Evolutionary conservation across 2,113 vertebrate genomes (phyloP).

Genomic region (Oxygymnocypris stewartii): DNA sequence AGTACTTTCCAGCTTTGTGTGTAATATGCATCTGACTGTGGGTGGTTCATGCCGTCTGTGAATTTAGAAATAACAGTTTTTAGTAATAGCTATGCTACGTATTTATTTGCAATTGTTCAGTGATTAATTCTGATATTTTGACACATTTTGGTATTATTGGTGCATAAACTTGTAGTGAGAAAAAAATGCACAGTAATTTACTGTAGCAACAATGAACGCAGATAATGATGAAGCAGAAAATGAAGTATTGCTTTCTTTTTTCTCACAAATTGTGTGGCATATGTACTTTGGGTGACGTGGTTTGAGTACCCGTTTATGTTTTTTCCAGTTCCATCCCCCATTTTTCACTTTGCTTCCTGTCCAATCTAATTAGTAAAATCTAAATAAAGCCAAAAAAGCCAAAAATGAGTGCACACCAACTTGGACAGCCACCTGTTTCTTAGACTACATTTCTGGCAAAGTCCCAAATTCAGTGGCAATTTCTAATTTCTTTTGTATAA

Average conservation of each 20-base stretch:
- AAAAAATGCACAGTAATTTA: too few relatives aligned
- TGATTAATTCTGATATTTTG: neutral
- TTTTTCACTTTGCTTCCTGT: neutral
- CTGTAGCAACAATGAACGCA: too few relatives aligned
- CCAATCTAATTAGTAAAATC: neutral
- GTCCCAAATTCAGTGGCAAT: neutral
- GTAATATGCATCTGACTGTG: neutral
- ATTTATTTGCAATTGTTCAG: neutral
- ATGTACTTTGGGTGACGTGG: too few relatives aligned
- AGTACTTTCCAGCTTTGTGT: constrained; percentile 17
- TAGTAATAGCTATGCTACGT: neutral
- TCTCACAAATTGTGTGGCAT: too few relatives aligned
- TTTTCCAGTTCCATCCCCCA: neutral
- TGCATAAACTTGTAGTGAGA: too few relatives aligned
- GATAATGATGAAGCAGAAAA: too few relatives aligned
- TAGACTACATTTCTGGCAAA: neutral
- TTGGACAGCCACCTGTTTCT: constrained; percentile 12
- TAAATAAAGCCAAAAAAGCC: neutral
- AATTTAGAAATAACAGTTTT: neutral
- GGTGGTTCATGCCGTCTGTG: neutral
- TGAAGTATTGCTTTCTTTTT: too few relatives aligned
- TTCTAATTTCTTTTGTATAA: neutral
- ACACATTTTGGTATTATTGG: neutral
- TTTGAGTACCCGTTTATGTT: neutral
- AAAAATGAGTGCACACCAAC: neutral